Base-by-base conservation (phyloP, 2,113 vertebrate species). In the Steatornis caripensis region DNA sequence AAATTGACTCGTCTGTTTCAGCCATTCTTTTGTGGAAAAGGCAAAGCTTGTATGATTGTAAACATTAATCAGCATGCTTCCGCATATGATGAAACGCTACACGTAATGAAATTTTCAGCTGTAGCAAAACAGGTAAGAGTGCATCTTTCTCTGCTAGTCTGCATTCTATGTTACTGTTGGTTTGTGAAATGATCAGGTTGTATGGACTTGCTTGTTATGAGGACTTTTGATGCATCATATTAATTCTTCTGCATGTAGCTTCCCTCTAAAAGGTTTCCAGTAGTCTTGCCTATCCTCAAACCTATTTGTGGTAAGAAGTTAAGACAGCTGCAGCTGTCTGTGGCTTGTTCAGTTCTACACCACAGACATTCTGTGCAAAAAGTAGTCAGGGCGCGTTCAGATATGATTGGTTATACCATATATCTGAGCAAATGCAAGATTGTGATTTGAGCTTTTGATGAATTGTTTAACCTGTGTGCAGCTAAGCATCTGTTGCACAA, bases 1-100 rank as follows among this genome's bases (percentile, higher is more conserved):
- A 99, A 99, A 75, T 54, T 99, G 91, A 99, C 99, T 9, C 98
- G 99, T n/a, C 98, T 99, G 32, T 99, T 99, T 93, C 99, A 99
- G 95, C 97, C 98, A 0, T 97, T 99, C 65, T 99, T 99, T 85
- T 99, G 98, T 41, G 99, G 99, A 24, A 98, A 98, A 96, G 99
- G 99, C 60, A 98, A 96, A 90, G 98, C 98, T 7, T 99, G 98
- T 10, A 99, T 99, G 99, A 99, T 99, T 57, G 98, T 99, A 70
- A 99, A 99, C 89, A 97, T 99, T 70, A 99, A 98, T 95, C 99
- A 99, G 80, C 99, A 98, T 87, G 98, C 98, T 17, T 99, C 99
- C 62, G 99, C 97, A 4, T 99, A 99, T 20, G 99, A 99, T 22
- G 99, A 99, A 95, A 99, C 98, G 1, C 98, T 99, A 8, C 98